Percentiles rank a stretch among this genome's conserved stretches.
phyloP scores from a whole-genome alignment of 2,113 vertebrate genomes.

The Thalassoma bifasciatum region DNA sequence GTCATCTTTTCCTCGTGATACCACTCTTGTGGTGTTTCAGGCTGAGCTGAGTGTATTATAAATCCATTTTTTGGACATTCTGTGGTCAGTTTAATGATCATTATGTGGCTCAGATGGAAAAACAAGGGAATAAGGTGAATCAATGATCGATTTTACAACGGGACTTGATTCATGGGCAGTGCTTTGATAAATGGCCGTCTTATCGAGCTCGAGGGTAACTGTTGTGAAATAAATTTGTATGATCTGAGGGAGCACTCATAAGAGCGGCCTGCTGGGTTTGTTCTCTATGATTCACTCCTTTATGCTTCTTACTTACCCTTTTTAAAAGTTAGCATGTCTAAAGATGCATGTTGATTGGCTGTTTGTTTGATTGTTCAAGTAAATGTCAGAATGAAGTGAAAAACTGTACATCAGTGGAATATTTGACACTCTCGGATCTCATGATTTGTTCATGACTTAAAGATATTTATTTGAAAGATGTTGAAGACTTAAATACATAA shows the following conservation, averaged over 20 bases:
- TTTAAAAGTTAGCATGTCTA: background rate
- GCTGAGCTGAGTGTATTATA: slow-evolving; percentile 66
- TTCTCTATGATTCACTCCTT: slow-evolving; percentile 38
- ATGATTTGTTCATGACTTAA: background rate
- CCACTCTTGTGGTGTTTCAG: slow-evolving; percentile 56
- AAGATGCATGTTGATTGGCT: background rate
- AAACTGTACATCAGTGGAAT: background rate
- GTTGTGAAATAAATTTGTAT: slow-evolving; percentile 70
- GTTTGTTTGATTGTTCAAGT: background rate
- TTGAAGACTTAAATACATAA: background rate
- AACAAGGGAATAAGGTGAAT: slow-evolving; percentile 82
- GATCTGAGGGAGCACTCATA: slow-evolving; percentile 46
- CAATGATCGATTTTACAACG: slow-evolving; percentile 80
- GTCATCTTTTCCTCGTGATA: slow-evolving; percentile 61
- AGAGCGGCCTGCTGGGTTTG: slow-evolving; percentile 27
- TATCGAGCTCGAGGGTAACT: slow-evolving; percentile 70
- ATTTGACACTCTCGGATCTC: background rate
- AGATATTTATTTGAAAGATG: background rate
- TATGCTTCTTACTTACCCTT: background rate
- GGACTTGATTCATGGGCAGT: slow-evolving; percentile 80
- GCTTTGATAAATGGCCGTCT: slow-evolving; percentile 78
- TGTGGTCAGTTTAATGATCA: slow-evolving; percentile 83
- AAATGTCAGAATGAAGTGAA: background rate
- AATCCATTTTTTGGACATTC: slow-evolving; percentile 81
- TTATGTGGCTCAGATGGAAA: slow-evolving; percentile 82